Evolutionary conservation across 2,888 invertebrate species (phyloP), one percentile per base, ranked within the genome.

Genomic region (Ectemnius continuus): DNA sequence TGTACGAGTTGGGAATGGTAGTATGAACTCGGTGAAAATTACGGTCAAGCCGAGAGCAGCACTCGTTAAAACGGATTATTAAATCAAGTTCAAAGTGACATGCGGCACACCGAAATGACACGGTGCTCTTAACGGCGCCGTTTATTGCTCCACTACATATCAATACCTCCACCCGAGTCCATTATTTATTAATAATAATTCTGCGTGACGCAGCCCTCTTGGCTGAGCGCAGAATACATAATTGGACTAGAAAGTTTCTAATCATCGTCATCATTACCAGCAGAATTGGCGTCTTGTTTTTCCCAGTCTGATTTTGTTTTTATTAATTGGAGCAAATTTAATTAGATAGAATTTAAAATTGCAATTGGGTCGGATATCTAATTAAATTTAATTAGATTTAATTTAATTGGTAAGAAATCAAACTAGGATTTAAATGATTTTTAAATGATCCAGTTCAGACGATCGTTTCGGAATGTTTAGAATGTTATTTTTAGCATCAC

Each of bases 1-100:
- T 36, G 36, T 36, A 36, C 11, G 36, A 36, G 36, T 36, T 36
- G 36, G 36, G 11, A 36, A 28, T 36, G 45, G 65, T 45, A 64
- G 48, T 59, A 60, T 14, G 23, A 62, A 65, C 57, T 56, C 67
- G 59, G 63, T 63, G 59, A 60, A 65, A 69, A 66, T 73, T 65
- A 52, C 18, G 14, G 4, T 57, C n/a, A 46, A 46, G 59, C 16
- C 62, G 23, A 46, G 59, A 64, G 63, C 26, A 64, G 63, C 26
- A 13, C 8, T 48, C 45, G 70, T 63, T 23, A 23, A 36, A 20
- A 47, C 1, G 26, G 58, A 52, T 67, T 68, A 66, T 70, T 73
- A 69, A 75, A 77, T 73, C 68, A 70, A 76, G 28, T 64, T 70
- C 48, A 61, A 73, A 74, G 65, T 66, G 69, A 64, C 60, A 16